Base-by-base conservation (phyloP, 1,140 invertebrate genomes). In the Heliconius nattereri region DNA sequence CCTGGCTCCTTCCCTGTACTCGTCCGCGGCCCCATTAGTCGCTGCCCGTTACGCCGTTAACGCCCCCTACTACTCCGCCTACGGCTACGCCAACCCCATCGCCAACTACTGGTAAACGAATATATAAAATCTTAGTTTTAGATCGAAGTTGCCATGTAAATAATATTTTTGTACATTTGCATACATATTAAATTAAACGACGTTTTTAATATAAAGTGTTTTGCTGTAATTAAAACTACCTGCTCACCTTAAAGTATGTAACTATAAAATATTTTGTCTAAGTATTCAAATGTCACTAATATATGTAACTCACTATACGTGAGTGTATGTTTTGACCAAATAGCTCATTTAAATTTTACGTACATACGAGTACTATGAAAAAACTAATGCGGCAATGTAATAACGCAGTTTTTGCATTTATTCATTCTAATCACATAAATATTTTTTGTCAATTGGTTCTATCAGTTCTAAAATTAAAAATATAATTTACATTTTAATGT, bases 51-150 rank as follows among this genome's bases (percentile, higher is more conserved):
- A 57, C 54, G 52, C 73, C 20, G 40, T 45, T 13, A 45, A 45
- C 40, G 54, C 9, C 2, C 29, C 70, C 6, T 84, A 75, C 54
- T 75, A 54, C n/a, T 35, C 57, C 57, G 57, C 57, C 57, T 66
- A 66, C 57, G 13, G 9, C 5, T 23, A 26, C 13, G 57, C 57
- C 57, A 66, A 66, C 23, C 73, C 73, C 73, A 32, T 75, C 19
- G 49, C 49, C 54, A 60, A 75, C 16, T 75, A 75, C 74, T 75
- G 19, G 29, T 75, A 75, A 75, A 57, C 54, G 74, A 66, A 66
- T 8, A 23, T 26, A 66, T 0, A 66, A 66, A 26, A 6, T 13
- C 57, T 6, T 66, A 66, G 57, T 26, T 66, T 66, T 26, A 66
- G 23, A 66, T 26, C 57, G 23, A 66, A 66, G 57, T 66, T 66